These are phyloP conservation scores for Alloscopus bannaensis DNA, from an alignment of 2,888 invertebrate genomes.

Conservation along the genomic window DNA sequence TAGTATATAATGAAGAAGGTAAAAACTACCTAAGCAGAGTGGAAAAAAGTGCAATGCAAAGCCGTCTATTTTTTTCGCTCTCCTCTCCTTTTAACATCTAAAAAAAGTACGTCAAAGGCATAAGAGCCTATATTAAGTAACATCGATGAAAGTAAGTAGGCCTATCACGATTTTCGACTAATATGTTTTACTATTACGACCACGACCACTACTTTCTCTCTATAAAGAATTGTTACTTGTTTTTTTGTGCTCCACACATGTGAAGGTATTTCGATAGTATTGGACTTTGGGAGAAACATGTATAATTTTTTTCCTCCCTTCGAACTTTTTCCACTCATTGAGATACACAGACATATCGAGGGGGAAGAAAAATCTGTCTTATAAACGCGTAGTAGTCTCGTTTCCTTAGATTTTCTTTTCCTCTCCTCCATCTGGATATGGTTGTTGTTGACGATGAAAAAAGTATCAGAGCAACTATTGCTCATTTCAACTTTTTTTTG, in stretches of 20 bases:
- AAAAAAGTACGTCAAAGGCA: constrained; percentile 1
- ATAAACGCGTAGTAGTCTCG: constrained; percentile 33
- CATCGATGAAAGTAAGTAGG: constrained; percentile 11
- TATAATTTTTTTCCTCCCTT: constrained; percentile 10
- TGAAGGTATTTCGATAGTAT: too few species aligned
- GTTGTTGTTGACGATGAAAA: constrained; percentile 60
- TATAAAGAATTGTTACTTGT: too few species aligned
- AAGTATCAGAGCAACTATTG: constrained; percentile 63
- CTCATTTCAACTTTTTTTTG: constrained; percentile 67
- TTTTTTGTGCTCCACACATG: too few species aligned
- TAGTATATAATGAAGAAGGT: constrained; percentile 65
- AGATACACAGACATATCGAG: too few species aligned
- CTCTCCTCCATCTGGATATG: constrained; percentile 43
- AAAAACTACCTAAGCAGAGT: constrained; percentile 52
- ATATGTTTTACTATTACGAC: neutral
- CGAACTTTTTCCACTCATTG: too few species aligned
- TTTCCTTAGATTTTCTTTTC: constrained; percentile 25
- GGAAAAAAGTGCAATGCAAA: constrained; percentile 43
- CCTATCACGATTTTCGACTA: too few species aligned
- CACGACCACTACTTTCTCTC: neutral
- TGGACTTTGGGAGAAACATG: neutral
- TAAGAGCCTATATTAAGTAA: neutral
- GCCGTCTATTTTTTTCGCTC: constrained; percentile 31
- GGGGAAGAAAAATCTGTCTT: neutral
- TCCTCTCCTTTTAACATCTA: constrained; percentile 29